Conservation (phyloP, 1,140 invertebrate genomes). For the Rhopalosiphum padi region DNA sequence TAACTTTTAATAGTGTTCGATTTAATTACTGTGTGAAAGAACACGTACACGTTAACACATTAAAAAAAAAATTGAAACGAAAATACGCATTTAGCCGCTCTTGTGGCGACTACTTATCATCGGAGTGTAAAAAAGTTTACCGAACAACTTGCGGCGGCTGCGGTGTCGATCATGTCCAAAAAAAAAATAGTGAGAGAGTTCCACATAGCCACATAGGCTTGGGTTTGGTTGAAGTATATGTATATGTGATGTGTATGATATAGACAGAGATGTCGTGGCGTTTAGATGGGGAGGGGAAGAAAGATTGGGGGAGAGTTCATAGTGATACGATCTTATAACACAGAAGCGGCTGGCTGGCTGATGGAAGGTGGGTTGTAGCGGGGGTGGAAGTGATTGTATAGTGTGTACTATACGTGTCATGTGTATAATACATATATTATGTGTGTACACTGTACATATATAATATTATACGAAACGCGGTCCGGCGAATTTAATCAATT, state of each 20-base stretch:
- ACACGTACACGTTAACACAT: not conserved
- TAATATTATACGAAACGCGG: not conserved
- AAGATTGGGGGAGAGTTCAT: not conserved
- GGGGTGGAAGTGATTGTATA: not conserved
- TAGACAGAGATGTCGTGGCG: not conserved
- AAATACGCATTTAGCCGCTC: not conserved
- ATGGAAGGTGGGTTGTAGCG: too few species aligned
- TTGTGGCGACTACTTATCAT: not conserved
- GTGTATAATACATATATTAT: not conserved
- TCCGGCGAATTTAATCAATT: constrained; percentile 47
- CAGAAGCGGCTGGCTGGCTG: not conserved
- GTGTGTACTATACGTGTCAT: not conserved
- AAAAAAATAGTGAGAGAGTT: not conserved
- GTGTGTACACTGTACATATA: not conserved
- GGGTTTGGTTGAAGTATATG: not conserved
- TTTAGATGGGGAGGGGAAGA: not conserved
- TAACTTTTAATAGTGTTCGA: not conserved
- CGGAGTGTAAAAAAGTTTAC: not conserved
- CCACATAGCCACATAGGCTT: not conserved
- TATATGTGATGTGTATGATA: not conserved
- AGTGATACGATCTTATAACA: not conserved
- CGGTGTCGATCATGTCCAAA: not conserved
- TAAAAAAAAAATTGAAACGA: not conserved
- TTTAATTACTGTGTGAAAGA: not conserved
- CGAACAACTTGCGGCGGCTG: not conserved